Evolutionary conservation across 2,888 invertebrate genomes (phyloP).

Genomic region (Eristalis intricaria): DNA sequence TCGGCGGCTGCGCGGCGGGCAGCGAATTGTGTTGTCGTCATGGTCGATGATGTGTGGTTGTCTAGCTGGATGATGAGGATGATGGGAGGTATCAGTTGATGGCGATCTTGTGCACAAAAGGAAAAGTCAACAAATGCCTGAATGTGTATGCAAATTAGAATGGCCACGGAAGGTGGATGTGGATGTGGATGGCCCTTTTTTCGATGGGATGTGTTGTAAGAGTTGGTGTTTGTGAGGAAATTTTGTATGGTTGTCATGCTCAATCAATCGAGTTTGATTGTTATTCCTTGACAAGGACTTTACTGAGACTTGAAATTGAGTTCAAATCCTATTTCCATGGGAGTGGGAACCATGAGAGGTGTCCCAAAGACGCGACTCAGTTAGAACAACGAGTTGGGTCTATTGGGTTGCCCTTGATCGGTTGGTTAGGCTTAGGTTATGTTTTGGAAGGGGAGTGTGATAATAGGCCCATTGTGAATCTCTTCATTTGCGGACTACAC

Average conservation of each 20-base stretch:
- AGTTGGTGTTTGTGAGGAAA: no score
- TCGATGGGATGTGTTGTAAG: not conserved
- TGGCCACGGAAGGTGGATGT: not conserved
- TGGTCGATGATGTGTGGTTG: conserved; percentile 60
- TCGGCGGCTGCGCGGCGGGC: conserved; percentile 42
- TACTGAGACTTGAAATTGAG: no score
- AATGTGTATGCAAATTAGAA: not conserved
- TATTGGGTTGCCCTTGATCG: no score
- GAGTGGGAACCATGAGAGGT: no score
- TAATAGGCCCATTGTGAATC: no score
- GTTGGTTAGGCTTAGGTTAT: no score
- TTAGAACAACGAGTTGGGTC: no score
- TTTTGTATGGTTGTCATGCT: not conserved
- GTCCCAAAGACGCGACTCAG: no score
- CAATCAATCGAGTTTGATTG: not conserved
- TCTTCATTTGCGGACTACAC: no score
- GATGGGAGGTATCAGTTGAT: not conserved
- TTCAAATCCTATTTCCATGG: no score
- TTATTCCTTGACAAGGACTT: not conserved
- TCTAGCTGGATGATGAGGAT: conserved; percentile 13
- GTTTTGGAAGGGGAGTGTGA: no score
- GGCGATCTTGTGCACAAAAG: not conserved
- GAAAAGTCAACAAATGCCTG: not conserved
- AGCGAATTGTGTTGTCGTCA: conserved; percentile 26
- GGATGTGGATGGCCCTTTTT: not conserved